Percentiles rank a stretch among this genome's conserved stretches.
phyloP scores from a whole-genome alignment of 2,797 vertebrate species.

The Poecilia velifera region DNA sequence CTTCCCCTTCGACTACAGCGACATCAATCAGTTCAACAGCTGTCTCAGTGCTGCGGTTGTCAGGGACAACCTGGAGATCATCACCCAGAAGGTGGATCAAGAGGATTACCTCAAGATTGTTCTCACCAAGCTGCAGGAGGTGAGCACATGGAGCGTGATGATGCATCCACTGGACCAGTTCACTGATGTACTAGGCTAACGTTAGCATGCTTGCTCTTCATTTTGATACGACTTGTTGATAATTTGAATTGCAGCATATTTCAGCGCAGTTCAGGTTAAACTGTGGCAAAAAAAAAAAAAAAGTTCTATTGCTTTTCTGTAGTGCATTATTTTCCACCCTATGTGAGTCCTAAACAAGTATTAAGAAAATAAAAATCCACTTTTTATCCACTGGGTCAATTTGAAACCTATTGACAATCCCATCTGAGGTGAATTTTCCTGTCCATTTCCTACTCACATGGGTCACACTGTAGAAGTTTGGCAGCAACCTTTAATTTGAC shows the following conservation, averaged over 20 bases:
- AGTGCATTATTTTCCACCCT: no score
- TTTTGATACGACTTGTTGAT: neutral
- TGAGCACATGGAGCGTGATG: constrained; percentile 22
- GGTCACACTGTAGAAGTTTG: neutral
- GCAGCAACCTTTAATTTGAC: neutral
- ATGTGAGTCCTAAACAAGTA: neutral
- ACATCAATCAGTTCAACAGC: constrained; percentile 67
- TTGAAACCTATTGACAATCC: neutral
- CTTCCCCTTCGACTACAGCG: constrained; percentile 77
- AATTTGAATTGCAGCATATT: neutral
- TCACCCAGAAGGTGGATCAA: constrained; percentile 60
- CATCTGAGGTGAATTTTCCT: neutral
- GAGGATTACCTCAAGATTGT: constrained; percentile 61
- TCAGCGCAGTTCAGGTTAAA: neutral
- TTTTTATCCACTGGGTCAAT: neutral
- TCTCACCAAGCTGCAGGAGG: constrained; percentile 76
- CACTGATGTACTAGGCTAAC: neutral
- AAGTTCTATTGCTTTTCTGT: no score
- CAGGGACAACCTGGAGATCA: constrained; percentile 68
- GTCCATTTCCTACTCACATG: neutral
- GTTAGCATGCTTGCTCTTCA: neutral
- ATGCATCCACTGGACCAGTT: neutral
- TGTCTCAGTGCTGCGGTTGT: constrained; percentile 68
- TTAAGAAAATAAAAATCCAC: neutral
- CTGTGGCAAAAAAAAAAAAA: no score